Base-by-base conservation (phyloP, 1,140 invertebrate genomes). In the Cotesia vestalis region DNA sequence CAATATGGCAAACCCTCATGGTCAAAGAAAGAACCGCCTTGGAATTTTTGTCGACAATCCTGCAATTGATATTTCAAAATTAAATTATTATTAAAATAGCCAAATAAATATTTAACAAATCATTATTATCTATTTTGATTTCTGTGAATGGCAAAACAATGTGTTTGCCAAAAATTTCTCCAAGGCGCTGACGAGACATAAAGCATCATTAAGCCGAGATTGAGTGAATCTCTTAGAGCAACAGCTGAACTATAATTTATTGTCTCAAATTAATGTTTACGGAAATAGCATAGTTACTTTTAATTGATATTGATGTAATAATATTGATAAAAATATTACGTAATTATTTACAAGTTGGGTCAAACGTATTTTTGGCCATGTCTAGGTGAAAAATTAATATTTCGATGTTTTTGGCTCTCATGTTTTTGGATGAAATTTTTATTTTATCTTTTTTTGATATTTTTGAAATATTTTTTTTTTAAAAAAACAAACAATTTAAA, bases 1-100 rank as follows among this genome's bases (percentile, higher is more conserved):
- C 98, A 99, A 83, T 98, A 98, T 0, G 98, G 97, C 74, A 95
- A 90, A 27, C 97, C 97, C 83, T 99, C 96, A 83, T 98, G 96
- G 84, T 98, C 96, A 81, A 96, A 98, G 88, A 97, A 98, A 14
- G 95, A 96, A 4, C 96, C 95, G 27, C 94, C 95, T 80, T 95
- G 93, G 88, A 98, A 98, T 14, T 95, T 94, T 83, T 95, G 94
- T 75, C 94, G 90, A 84, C 96, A 98, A 84, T 97, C 95, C 96
- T 98, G 87, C 46, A 87, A 89, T 60, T 73, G 73, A 69, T 85
- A 87, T 71, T 59, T 36, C 67, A 79, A 72, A 76, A 3, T n/a
- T 6, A 2, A 38, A 66, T 17, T 66, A n/a, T 12, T 38, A 52
- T 59, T 57, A 71, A 59, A 61, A 34, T 57, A 57, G 66, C 66